These are phyloP conservation scores for Trissonchulus sp. DNA, from an alignment of 2,888 invertebrate species.

Conservation along the genomic window DNA sequence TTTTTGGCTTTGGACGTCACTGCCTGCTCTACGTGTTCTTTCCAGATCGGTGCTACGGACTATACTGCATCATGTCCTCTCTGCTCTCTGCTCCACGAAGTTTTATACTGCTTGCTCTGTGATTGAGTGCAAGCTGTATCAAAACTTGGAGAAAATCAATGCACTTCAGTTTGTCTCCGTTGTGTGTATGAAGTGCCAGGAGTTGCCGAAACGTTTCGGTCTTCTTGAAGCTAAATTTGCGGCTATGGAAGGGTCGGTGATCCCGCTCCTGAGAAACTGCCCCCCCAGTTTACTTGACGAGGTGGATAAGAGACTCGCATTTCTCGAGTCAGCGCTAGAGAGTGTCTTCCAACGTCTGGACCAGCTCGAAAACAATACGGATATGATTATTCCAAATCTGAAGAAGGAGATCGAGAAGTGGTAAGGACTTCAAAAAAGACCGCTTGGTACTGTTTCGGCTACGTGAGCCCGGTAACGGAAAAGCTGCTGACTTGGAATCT, in stretches of 20 bases:
- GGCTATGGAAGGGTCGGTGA: neutral
- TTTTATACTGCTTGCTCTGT: neutral
- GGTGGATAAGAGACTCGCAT: neutral
- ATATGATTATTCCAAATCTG: neutral
- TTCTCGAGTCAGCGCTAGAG: neutral
- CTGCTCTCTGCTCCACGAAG: neutral
- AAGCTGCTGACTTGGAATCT: neutral
- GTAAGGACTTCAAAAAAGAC: neutral
- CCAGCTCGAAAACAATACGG: neutral
- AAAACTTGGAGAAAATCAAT: neutral
- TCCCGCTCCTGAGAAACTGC: too few relatives aligned
- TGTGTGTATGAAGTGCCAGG: neutral
- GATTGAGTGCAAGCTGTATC: neutral
- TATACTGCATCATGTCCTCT: neutral
- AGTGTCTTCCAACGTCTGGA: neutral
- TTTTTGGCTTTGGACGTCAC: neutral
- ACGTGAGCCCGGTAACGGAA: neutral
- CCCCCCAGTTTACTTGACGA: too few relatives aligned
- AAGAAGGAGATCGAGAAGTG: neutral
- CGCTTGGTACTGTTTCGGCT: neutral
- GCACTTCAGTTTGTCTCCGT: neutral
- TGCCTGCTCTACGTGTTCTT: neutral
- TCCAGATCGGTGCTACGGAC: neutral
- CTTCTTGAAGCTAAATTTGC: neutral
- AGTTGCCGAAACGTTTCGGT: neutral